These are phyloP conservation scores for Dryoscopus gambensis DNA, from an alignment of 2,113 vertebrate genomes.

Conservation along the genomic window DNA sequence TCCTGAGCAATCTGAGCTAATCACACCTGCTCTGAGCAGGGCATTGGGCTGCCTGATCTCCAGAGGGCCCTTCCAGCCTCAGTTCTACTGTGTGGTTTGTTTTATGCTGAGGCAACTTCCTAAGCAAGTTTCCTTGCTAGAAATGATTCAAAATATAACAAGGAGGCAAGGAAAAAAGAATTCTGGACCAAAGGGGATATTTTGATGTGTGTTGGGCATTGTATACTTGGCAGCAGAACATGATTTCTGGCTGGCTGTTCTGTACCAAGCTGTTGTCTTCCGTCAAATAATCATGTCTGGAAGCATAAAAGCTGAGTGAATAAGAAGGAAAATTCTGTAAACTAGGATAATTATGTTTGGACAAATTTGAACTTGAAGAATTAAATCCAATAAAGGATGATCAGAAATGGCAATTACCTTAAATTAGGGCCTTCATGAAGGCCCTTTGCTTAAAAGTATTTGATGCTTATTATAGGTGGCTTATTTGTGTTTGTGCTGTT, in stretches of 20 bases:
- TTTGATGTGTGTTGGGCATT: neutral
- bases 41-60: neutral
- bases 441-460: neutral
- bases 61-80: neutral
- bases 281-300: neutral
- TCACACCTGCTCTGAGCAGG: neutral
- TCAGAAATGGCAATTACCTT: neutral
- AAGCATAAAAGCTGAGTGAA: neutral
- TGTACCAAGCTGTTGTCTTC: neutral
- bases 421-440: neutral
- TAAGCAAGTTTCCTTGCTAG: neutral
- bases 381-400: neutral
- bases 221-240: neutral
- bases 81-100: neutral
- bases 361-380: neutral
- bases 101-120: neutral
- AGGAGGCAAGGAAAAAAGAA: neutral
- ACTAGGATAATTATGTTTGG: neutral
- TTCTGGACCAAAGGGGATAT: neutral
- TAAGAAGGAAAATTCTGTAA: neutral
- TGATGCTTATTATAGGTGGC: neutral
- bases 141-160: neutral
- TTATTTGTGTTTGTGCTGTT: neutral
- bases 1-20: neutral
- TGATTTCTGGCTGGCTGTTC: neutral